phyloP scores from a whole-genome alignment of 2,888 invertebrate species.

The Leptinotarsa haldemani region DNA sequence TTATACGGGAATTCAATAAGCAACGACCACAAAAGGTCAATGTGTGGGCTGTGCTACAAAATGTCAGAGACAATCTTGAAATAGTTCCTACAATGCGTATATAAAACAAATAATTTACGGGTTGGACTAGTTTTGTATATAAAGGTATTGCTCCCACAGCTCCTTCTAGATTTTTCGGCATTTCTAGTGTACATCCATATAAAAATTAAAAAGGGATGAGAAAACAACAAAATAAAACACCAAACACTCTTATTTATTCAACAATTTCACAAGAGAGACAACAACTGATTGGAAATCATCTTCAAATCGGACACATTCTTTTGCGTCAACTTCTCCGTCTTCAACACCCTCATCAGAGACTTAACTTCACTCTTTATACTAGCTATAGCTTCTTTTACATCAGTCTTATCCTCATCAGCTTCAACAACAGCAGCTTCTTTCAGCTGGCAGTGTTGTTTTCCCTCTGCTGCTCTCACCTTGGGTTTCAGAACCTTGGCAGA shows the following conservation, averaged over 20 bases:
- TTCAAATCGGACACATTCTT: conserved; percentile 51
- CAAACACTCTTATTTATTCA: conserved; percentile 17
- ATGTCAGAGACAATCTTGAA: too few relatives aligned
- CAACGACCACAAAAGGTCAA: too few relatives aligned
- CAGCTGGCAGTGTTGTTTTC: neutral
- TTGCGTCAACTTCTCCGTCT: conserved; percentile 47
- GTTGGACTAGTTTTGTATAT: too few relatives aligned
- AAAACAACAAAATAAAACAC: neutral
- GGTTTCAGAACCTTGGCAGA: neutral
- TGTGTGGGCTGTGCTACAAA: too few relatives aligned
- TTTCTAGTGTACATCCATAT: too few relatives aligned
- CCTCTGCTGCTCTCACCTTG: neutral
- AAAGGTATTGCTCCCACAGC: too few relatives aligned
- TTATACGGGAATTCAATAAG: too few relatives aligned
- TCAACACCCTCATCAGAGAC: conserved; percentile 46
- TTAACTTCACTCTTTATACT: conserved; percentile 51
- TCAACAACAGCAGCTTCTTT: conserved; percentile 1
- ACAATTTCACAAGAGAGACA: conserved; percentile 44
- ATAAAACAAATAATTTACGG: too few relatives aligned
- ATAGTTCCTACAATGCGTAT: too few relatives aligned
- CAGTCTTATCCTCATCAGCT: conserved; percentile 19
- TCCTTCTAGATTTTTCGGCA: too few relatives aligned
- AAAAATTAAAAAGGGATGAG: neutral
- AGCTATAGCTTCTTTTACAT: conserved; percentile 43
- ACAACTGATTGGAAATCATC: conserved; percentile 47